Base-by-base conservation (phyloP, 2,113 vertebrate genomes). In the Anolis sagrei region DNA sequence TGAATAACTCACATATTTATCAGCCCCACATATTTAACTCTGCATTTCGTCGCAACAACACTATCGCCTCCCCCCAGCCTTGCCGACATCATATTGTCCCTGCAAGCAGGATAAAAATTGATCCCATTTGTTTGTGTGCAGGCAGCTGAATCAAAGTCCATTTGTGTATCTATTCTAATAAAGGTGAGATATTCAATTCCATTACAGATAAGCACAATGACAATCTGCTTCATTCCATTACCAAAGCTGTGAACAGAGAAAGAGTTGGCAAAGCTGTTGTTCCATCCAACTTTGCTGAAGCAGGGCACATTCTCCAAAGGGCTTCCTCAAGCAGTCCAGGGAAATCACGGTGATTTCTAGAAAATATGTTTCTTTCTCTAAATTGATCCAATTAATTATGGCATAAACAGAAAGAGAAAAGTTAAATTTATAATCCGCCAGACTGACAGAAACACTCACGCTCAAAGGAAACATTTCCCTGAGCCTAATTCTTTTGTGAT, bases 101-200 rank as follows among this genome's bases (percentile, higher is more conserved):
- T 79, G 83, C 62, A 87, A 89, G 90, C 84, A 9, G 34, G 83
- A 88, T 90, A 82, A 91, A 93, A 93, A 93, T 88, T 90, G 79
- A 93, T 93, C 91, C 93, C 82, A 88, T 92, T 94, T 93, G 83
- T 91, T 90, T 93, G 78, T 81, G 83, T 83, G 88, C 58, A 84
- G 88, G 89, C 86, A 90, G 81, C 86, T 87, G 90, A 64, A 87
- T 82, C 88, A 85, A 82, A 75, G 85, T 79, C 90, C 82, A 72
- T 91, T 89, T 83, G 68, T 84, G 39, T 69, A 61, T 86, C 85
- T 90, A 61, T 89, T 83, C 78, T 84, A 83, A 92, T 89, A 92
- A 87, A 90, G 73, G 80, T 80, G 82, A 88, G 21, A 83, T 82
- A 44, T 25, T 90, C 14, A 92, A 89, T 88, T 88, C 88, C 84